Base-by-base conservation (phyloP, 2,888 invertebrate genomes). In the Drosophila cyrtoloma region DNA sequence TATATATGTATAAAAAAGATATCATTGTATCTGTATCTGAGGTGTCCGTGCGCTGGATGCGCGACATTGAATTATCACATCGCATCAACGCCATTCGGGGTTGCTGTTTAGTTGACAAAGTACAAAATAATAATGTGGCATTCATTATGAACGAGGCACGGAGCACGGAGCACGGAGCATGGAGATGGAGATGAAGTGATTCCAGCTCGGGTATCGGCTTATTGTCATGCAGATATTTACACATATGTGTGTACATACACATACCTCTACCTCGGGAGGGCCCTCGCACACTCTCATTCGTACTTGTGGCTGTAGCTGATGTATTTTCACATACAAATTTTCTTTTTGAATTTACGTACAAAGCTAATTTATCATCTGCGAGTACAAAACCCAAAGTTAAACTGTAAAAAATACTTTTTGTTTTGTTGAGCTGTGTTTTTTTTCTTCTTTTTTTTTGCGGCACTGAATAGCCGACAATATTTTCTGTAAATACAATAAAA, bases 51-150 rank as follows among this genome's bases (percentile, higher is more conserved):
- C 82, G 84, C 77, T 79, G 85, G 75, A 73, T 72, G 77, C 69
- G 77, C 87, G 90, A 86, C 87, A 88, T 89, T 89, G 87, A 88
- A 85, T 88, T 88, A 88, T 88, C 87, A 86, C 89, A 87, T 84
- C 73, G 83, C 76, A 77, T 79, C 72, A 76, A 65, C 64, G 47
- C 62, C 65, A 57, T 56, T 51, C 65, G 59, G 73, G 56, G 72
- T 75, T 68, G 77, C 63, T 69, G 70, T 52, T 62, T 55, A 77
- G 87, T 86, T 86, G 89, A 89, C 89, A 87, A 85, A 87, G 85
- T 87, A 89, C 84, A 87, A 84, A 83, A 87, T 85, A 85, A 89
- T 86, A 86, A 89, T 89, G 80, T 75, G 77, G 85, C 85, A 83
- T 86, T 89, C 86, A 89, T 86, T 69, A 72, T 65, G 44, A 64